These are phyloP conservation scores for Ostrea edulis DNA, from an alignment of 1,140 invertebrate genomes.

Conservation along the genomic window DNA sequence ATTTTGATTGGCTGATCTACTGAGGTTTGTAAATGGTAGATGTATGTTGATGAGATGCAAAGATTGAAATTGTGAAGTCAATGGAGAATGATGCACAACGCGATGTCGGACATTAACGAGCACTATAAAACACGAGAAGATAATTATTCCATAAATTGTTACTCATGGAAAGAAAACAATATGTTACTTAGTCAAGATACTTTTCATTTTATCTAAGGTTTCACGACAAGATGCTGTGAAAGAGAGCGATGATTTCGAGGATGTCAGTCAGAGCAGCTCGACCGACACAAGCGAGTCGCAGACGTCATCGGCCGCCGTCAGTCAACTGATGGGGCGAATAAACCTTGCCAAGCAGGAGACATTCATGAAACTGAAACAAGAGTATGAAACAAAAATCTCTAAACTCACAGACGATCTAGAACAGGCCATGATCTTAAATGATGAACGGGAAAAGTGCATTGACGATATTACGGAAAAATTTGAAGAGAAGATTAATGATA, in stretches of 20 bases:
- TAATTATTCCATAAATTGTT: too few relatives aligned
- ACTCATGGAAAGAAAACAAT: too few relatives aligned
- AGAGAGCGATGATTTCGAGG: not conserved
- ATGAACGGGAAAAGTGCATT: constrained; percentile 45
- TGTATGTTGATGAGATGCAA: too few relatives aligned
- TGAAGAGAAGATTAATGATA: constrained; percentile 50
- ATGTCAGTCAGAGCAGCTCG: not conserved
- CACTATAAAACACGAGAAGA: too few relatives aligned
- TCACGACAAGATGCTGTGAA: not conserved
- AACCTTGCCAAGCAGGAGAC: constrained; percentile 50
- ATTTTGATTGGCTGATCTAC: too few relatives aligned
- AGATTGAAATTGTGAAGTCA: too few relatives aligned
- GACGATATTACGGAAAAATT: constrained; percentile 48
- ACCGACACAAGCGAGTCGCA: not conserved
- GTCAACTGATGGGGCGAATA: constrained; percentile 47
- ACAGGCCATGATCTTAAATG: constrained; percentile 36
- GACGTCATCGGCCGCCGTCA: not conserved
- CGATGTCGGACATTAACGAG: too few relatives aligned
- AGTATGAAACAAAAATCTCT: constrained; percentile 52
- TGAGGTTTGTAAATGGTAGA: too few relatives aligned
- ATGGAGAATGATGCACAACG: too few relatives aligned
- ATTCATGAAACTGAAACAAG: constrained; percentile 46
- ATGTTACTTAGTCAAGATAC: not conserved
- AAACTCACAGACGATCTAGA: constrained; percentile 42
- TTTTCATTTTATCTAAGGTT: not conserved